Conservation (phyloP, 2,888 invertebrate species). For the Lithosia quadra region DNA sequence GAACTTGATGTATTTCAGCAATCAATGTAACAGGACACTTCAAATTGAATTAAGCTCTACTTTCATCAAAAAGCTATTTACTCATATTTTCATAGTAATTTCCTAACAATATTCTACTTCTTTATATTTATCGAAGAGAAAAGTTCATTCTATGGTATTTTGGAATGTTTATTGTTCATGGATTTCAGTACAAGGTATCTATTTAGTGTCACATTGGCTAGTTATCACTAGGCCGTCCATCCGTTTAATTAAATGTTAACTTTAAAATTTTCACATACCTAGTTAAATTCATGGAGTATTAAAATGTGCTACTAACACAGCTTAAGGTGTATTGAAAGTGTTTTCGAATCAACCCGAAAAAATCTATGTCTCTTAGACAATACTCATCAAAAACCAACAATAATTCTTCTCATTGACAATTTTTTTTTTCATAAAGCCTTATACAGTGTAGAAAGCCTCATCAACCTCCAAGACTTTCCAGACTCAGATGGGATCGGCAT, state of each 20-base stretch:
- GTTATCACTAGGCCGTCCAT: no score
- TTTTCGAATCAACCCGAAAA: neutral
- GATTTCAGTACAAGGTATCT: neutral
- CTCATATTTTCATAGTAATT: neutral
- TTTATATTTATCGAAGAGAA: neutral
- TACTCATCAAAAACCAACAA: no score
- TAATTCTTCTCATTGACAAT: no score
- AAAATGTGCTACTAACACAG: neutral
- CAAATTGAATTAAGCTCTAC: slow-evolving; percentile 48
- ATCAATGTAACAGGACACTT: slow-evolving; percentile 39
- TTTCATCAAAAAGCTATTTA: neutral
- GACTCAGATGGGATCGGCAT: no score
- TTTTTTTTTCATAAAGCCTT: no score
- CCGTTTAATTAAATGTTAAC: no score
- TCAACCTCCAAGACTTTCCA: no score
- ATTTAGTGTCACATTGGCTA: neutral
- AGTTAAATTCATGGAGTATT: neutral
- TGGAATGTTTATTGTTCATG: neutral
- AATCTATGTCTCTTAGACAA: no score
- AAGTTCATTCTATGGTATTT: neutral
- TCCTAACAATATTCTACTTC: neutral
- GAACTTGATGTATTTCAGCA: slow-evolving; percentile 32
- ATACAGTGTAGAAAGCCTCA: no score
- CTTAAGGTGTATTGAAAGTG: neutral
- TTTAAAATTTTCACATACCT: no score